A percentile compares a stretch with the other conserved stretches of the same genome.
These are phyloP conservation scores for Apis cerana DNA, from an alignment of 1,140 invertebrate genomes.

Conservation along the genomic window DNA sequence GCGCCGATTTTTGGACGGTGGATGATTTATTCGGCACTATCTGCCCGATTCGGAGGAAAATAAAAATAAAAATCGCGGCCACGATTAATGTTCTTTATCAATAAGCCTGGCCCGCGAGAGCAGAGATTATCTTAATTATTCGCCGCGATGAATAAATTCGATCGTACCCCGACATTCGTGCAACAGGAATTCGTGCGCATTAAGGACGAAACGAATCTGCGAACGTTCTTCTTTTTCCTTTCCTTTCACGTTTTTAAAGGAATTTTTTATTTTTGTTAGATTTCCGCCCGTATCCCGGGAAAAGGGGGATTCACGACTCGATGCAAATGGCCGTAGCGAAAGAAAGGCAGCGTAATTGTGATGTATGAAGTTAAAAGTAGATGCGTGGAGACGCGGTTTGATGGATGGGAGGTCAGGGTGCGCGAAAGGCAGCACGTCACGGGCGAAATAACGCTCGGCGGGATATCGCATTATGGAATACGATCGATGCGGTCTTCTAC, in stretches of 20 bases:
- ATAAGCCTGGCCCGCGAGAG: background rate
- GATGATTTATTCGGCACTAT: constrained; percentile 39
- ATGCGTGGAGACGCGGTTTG: constrained; percentile 60
- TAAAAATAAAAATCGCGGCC: background rate
- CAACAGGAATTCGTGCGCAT: background rate
- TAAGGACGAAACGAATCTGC: background rate
- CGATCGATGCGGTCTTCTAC: constrained; percentile 42
- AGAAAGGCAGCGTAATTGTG: constrained; percentile 56
- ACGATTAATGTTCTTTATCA: constrained; percentile 34
- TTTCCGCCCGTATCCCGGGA: constrained; percentile 36
- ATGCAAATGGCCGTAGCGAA: constrained; percentile 49
- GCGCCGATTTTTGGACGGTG: constrained; percentile 47
- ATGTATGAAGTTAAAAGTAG: constrained; percentile 66
- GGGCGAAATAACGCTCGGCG: constrained; percentile 54
- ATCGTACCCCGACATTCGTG: background rate
- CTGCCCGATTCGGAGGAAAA: constrained; percentile 1
- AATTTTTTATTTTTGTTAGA: constrained; percentile 35
- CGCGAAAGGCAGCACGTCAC: constrained; percentile 52
- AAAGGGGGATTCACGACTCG: constrained; percentile 27
- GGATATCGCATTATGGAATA: constrained; percentile 38
- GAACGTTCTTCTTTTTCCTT: constrained; percentile 1
- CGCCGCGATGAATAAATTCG: constrained; percentile 6
- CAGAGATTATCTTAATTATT: constrained; percentile 21
- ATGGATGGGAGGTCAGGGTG: constrained; percentile 60
- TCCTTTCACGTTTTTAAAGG: constrained; percentile 15